Evolutionary conservation across 2,888 invertebrate species (phyloP).

Genomic region (Pterostichus niger): DNA sequence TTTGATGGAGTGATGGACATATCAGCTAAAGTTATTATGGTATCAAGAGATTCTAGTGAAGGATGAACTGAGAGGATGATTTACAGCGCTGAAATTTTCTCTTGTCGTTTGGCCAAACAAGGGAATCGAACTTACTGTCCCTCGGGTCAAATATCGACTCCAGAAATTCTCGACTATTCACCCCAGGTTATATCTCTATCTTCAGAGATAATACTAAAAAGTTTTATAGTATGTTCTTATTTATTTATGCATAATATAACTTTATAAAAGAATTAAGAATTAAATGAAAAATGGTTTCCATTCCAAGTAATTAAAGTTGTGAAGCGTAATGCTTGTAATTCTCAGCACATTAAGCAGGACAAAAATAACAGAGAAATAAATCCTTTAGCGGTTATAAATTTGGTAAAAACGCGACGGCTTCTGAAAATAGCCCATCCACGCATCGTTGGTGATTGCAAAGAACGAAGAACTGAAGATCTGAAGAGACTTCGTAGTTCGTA

Average conservation of each 20-base stretch:
- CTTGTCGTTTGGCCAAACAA: slow-evolving; percentile 53
- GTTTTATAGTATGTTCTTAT: neutral
- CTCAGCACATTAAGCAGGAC: slow-evolving; percentile 43
- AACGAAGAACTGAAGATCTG: slow-evolving; percentile 27
- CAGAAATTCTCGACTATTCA: slow-evolving; percentile 7
- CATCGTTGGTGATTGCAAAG: slow-evolving; percentile 21
- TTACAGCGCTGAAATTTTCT: slow-evolving; percentile 22
- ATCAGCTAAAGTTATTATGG: slow-evolving; percentile 33
- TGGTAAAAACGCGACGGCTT: neutral
- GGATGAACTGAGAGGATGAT: slow-evolving; percentile 32
- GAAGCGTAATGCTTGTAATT: slow-evolving; percentile 43
- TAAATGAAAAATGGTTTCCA: slow-evolving; percentile 36
- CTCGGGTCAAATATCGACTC: slow-evolving; percentile 36
- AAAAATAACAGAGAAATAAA: slow-evolving; percentile 62
- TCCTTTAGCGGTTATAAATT: slow-evolving; percentile 60
- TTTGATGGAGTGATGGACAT: no score
- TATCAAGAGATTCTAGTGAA: slow-evolving; percentile 17
- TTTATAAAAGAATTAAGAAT: neutral
- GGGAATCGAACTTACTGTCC: slow-evolving; percentile 24
- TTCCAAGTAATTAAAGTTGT: slow-evolving; percentile 43
- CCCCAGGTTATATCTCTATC: slow-evolving; percentile 1
- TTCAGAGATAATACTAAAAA: neutral
- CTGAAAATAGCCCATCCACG: slow-evolving; percentile 23
- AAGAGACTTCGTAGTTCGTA: slow-evolving; percentile 43
- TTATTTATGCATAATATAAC: neutral